Conservation (phyloP, 2,113 vertebrate genomes). For the Bufo gargarizans region DNA sequence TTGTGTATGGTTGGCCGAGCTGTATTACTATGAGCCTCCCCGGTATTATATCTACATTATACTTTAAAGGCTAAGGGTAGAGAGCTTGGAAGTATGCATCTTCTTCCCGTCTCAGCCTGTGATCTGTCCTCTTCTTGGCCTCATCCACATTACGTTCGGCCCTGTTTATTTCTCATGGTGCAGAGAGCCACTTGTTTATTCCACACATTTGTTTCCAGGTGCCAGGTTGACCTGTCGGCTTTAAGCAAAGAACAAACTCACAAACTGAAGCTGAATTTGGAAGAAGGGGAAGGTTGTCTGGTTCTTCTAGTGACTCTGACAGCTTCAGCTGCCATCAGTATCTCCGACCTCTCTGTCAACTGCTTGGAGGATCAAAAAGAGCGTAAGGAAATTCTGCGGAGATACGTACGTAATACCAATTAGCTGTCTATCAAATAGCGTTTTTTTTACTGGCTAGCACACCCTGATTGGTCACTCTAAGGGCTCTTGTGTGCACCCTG, state of each 20-base stretch:
- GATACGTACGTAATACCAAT: constrained; percentile 85
- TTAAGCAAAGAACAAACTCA: constrained; percentile 93
- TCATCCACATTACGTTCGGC: background rate
- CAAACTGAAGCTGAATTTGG: constrained; percentile 86
- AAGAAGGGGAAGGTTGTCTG: constrained; percentile 88
- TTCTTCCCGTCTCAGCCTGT: background rate
- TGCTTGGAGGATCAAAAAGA: constrained; percentile 88
- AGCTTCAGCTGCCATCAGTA: constrained; percentile 88
- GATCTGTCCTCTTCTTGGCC: constrained; percentile 29
- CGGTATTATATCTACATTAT: background rate
- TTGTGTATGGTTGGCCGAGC: background rate
- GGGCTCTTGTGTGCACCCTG: background rate
- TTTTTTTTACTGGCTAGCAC: constrained; percentile 23
- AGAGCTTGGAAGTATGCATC: constrained; percentile 15
- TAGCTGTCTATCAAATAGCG: constrained; percentile 13
- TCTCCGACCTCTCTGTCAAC: constrained; percentile 89
- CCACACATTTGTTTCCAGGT: constrained; percentile 78
- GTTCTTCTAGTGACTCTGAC: constrained; percentile 94
- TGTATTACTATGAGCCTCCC: background rate
- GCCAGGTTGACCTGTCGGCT: constrained; percentile 87
- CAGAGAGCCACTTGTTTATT: constrained; percentile 63
- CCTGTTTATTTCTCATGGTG: constrained; percentile 40
- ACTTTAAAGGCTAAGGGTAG: constrained; percentile 3
- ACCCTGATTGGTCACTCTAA: background rate
- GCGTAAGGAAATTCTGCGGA: constrained; percentile 83